Evolutionary conservation across 2,797 vertebrate species (phyloP).

Genomic region (Lepus oiostolus): DNA sequence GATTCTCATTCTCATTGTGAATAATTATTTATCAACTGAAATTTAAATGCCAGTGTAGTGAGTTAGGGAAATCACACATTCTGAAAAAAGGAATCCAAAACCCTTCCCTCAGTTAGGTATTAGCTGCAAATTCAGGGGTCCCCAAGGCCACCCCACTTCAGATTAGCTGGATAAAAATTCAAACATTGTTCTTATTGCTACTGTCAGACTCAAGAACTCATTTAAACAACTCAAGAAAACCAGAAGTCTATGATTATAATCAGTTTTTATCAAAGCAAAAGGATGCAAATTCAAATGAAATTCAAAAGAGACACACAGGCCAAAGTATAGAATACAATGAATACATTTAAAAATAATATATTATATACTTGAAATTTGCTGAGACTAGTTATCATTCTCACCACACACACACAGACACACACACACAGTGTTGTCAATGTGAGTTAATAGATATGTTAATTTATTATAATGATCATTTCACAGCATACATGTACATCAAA

Average conservation of each 20-base stretch:
- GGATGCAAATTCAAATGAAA: neutral
- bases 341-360: neutral
- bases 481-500: neutral
- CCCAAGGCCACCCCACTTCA: neutral
- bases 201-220: neutral
- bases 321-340: neutral
- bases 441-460: neutral
- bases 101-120: neutral
- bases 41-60: neutral
- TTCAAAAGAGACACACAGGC: neutral
- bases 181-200: neutral
- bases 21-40: neutral
- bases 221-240: neutral
- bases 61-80: neutral
- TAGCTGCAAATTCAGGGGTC: neutral
- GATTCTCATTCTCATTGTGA: neutral
- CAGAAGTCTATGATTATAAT: neutral
- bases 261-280: neutral
- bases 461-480: neutral
- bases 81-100: neutral
- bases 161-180: neutral
- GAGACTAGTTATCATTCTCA: neutral
- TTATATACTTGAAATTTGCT: neutral
- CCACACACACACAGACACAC: no score
- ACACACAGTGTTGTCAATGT: neutral